Evolutionary conservation across 2,888 invertebrate species (phyloP).

Genomic region (Agrotis exclamationis): DNA sequence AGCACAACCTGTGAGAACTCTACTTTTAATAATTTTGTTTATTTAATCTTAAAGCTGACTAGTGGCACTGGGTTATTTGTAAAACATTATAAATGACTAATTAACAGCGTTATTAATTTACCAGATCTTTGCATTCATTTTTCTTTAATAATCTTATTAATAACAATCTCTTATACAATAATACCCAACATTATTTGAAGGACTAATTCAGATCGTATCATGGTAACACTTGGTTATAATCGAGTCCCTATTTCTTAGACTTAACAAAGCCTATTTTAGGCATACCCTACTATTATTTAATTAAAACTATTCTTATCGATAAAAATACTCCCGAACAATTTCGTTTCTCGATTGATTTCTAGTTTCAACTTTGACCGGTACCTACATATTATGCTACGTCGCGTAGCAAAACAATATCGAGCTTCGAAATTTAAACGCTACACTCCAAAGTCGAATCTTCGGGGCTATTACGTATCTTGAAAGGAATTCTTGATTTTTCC

Average conservation of each 20-base stretch:
- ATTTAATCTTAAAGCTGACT: slow-evolving; percentile 72
- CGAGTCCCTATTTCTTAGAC: slow-evolving; percentile 6
- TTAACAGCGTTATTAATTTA: slow-evolving; percentile 32
- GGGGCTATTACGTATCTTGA: slow-evolving; percentile 35
- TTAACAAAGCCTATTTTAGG: slow-evolving; percentile 5
- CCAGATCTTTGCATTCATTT: slow-evolving; percentile 56
- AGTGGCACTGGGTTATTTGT: slow-evolving; percentile 66
- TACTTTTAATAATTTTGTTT: slow-evolving; percentile 58
- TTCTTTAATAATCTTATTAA: slow-evolving; percentile 25
- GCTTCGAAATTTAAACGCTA: slow-evolving; percentile 27
- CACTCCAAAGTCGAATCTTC: background rate
- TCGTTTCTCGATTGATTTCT: slow-evolving; percentile 33
- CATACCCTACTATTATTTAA: slow-evolving; percentile 11
- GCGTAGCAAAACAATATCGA: background rate
- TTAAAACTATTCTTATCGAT: slow-evolving; percentile 9
- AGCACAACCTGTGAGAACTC: slow-evolving; percentile 67
- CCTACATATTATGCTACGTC: slow-evolving; percentile 22
- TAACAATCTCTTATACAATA: slow-evolving; percentile 41
- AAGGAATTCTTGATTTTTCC: slow-evolving; percentile 1
- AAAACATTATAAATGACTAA: slow-evolving; percentile 45
- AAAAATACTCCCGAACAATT: slow-evolving; percentile 8
- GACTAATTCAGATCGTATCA: slow-evolving; percentile 30
- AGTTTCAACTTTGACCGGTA: slow-evolving; percentile 34
- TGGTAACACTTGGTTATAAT: slow-evolving; percentile 28
- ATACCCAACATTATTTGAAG: slow-evolving; percentile 42